These are phyloP conservation scores for Invenusta paracnida DNA, from an alignment of 2,888 invertebrate species.

Conservation along the genomic window DNA sequence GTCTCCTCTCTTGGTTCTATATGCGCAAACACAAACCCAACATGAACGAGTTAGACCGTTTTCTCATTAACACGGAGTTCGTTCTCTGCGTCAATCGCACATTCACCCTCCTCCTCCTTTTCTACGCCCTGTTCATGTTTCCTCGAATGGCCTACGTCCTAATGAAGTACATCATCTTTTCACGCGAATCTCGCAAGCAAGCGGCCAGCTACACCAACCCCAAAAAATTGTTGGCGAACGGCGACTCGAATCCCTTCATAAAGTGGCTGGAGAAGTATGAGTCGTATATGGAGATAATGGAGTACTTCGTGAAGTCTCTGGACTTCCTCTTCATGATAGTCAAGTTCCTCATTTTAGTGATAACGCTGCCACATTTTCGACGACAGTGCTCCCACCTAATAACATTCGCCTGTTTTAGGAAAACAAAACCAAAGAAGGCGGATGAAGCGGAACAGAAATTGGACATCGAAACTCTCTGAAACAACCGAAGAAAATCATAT, in stretches of 20 bases:
- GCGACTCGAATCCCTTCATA: not conserved
- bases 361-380: constrained; percentile 7
- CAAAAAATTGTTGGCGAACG: too few relatives aligned
- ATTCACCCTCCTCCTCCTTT: not conserved
- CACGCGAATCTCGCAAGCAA: not conserved
- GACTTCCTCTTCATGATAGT: constrained; percentile 7
- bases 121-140: not conserved
- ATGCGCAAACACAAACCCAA: not conserved
- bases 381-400: not conserved
- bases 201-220: not conserved
- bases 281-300: not conserved
- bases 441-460: not conserved
- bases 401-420: not conserved
- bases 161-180: not conserved
- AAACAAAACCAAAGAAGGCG: not conserved
- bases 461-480: not conserved
- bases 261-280: not conserved
- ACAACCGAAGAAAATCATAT: too few relatives aligned
- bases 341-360: constrained; percentile 34
- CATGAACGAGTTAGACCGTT: not conserved
- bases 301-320: not conserved
- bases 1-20: not conserved
- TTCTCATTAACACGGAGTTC: not conserved
- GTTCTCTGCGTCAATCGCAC: not conserved
- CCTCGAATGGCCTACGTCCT: not conserved